Conservation (phyloP, 2,888 invertebrate species). For the Esperia sulphurella region DNA sequence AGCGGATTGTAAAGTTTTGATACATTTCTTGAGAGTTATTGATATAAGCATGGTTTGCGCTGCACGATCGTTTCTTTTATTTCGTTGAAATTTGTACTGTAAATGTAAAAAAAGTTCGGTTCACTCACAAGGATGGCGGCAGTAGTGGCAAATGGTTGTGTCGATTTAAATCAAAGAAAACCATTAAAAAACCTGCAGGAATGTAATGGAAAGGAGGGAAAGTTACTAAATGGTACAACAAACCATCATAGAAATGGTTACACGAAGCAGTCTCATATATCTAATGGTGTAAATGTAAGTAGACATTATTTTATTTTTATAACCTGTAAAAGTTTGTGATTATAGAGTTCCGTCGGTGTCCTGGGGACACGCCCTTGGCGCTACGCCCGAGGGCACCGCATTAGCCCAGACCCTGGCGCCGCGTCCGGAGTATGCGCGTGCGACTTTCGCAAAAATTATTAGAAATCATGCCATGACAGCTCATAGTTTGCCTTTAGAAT, state of each 20-base stretch:
- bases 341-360: conserved; percentile 2
- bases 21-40: no score
- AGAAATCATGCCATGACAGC: background rate
- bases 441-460: background rate
- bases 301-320: conserved; percentile 31
- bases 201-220: conserved; percentile 36
- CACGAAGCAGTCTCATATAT: conserved; percentile 32
- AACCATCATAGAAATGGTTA: conserved; percentile 48
- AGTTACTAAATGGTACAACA: conserved; percentile 44
- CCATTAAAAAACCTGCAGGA: conserved; percentile 29
- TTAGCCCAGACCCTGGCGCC: conserved; percentile 3
- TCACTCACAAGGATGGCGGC: conserved; percentile 51
- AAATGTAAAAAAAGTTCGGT: no score
- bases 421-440: background rate
- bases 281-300: conserved; percentile 57
- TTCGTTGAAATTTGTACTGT: background rate
- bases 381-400: background rate
- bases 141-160: conserved; percentile 33
- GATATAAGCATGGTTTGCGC: conserved; percentile 4
- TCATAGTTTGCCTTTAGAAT: no score
- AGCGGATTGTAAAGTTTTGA: no score
- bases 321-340: conserved; percentile 17
- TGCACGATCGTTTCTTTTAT: background rate
- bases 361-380: background rate
- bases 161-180: conserved; percentile 20